Evolutionary conservation across 2,113 vertebrate species (phyloP).

Genomic region (Hemiscyllium ocellatum): DNA sequence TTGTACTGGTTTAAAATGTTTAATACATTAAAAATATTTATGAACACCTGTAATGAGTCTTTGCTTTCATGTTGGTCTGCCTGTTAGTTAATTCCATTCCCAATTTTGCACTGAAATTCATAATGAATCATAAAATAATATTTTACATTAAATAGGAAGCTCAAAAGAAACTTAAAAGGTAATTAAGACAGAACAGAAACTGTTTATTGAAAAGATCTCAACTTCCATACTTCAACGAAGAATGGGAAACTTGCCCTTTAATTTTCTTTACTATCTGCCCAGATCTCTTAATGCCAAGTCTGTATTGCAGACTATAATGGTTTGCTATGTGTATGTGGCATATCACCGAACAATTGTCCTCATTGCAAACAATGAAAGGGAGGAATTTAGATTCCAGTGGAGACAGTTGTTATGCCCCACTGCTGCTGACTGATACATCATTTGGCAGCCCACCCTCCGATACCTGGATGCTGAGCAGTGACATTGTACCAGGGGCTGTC

Average conservation of each 20-base stretch:
- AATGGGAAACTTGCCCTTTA: background rate
- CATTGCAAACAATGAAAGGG: background rate
- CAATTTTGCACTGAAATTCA: background rate
- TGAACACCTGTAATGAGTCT: background rate
- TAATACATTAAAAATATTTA: background rate
- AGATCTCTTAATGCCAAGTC: background rate
- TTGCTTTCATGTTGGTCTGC: background rate
- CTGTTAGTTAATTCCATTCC: background rate
- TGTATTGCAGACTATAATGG: background rate
- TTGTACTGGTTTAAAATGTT: background rate
- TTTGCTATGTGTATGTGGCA: background rate
- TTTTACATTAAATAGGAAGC: background rate
- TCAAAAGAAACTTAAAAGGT: background rate
- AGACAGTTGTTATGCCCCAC: background rate
- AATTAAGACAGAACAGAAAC: background rate
- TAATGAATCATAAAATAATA: conserved; percentile 14
- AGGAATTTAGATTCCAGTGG: background rate
- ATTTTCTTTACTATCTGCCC: background rate
- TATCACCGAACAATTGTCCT: background rate
- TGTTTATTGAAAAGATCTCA: background rate
- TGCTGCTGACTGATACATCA: background rate
- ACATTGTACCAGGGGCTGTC: background rate
- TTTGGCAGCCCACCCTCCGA: background rate
- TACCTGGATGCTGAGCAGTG: background rate
- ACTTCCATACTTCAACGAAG: background rate